Evolutionary conservation across 2,888 invertebrate genomes (phyloP), one percentile per base, ranked within the genome.

Genomic region (Melanostoma scalare): DNA sequence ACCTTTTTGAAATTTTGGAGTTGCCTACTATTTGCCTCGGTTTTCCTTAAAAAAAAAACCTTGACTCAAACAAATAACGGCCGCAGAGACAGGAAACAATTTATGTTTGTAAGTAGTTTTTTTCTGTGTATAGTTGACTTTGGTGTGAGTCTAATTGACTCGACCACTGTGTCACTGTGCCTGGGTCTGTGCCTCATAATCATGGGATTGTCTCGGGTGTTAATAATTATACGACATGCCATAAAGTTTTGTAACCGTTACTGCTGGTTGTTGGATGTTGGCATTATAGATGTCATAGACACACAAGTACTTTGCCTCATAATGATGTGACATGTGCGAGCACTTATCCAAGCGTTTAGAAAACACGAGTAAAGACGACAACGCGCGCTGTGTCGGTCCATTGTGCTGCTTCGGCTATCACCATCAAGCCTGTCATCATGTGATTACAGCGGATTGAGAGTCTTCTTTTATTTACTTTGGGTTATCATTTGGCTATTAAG

Each of bases 101-200:
- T 52, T 40, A 2, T 10, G 8, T 46, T 56, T 50, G 35, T 20
- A 44, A 42, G 35, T 20, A 44, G 33, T 20, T 30, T 44, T 44
- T 10, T 31, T 42, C 0, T n/a, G 33, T 31, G 44, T 3, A 40
- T 36, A 42, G 33, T 71, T 50, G 42, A 52, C 31, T 44, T 60
- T 72, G 36, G 40, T 58, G 61, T 53, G 46, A 44, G 53, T 40
- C 48, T 65, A 68, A 68, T 60, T 68, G 68, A 60, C 60, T 69
- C 55, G 53, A 76, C 53, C 68, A 76, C 69, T 76, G 31, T 76
- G 76, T 77, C 71, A 77, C 63, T 77, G 76, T 61, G 76, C 63
- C 52, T 33, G 42, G 42, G 50, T 38, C 60, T 58, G 48, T 10
- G 1, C 20, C 20, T 20, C 20, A 20, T 20, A 20, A 20, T 20